Percentiles rank a stretch among this genome's conserved stretches.
phyloP scores from a whole-genome alignment of 1,140 invertebrate genomes.

The Conopomorpha cramerella region DNA sequence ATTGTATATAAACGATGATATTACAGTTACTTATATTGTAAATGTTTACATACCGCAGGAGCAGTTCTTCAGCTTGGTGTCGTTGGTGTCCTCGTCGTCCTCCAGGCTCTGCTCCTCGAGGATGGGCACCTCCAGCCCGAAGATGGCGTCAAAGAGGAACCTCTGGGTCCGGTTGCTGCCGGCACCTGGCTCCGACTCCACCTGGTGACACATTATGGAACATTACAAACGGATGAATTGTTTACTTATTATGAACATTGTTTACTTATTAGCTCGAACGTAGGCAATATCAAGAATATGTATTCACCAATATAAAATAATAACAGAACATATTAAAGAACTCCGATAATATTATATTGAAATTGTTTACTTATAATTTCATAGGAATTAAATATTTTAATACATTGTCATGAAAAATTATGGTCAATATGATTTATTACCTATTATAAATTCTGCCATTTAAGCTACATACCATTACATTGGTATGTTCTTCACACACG shows the following conservation, averaged over 20 bases:
- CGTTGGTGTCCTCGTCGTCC: constrained; percentile 40
- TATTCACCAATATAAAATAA: background rate
- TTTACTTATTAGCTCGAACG: background rate
- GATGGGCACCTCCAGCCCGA: constrained; percentile 62
- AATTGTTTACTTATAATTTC: no score
- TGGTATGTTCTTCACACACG: no score
- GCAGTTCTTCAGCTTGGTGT: constrained; percentile 61
- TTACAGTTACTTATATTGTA: no score
- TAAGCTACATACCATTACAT: no score
- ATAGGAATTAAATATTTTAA: no score
- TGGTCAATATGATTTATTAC: no score
- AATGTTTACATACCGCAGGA: constrained; percentile 63
- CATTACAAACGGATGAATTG: background rate
- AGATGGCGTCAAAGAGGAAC: constrained; percentile 69
- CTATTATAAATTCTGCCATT: no score
- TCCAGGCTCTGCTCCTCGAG: constrained; percentile 54
- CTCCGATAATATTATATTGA: no score
- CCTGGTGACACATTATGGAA: no score
- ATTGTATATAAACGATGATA: no score
- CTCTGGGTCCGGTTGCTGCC: constrained; percentile 54
- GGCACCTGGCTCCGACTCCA: no score
- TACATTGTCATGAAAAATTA: no score
- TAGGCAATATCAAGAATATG: background rate
- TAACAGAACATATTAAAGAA: background rate
- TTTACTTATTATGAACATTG: background rate